Base-by-base conservation (phyloP, 2,888 invertebrate genomes). In the Cephus nigrinus region DNA sequence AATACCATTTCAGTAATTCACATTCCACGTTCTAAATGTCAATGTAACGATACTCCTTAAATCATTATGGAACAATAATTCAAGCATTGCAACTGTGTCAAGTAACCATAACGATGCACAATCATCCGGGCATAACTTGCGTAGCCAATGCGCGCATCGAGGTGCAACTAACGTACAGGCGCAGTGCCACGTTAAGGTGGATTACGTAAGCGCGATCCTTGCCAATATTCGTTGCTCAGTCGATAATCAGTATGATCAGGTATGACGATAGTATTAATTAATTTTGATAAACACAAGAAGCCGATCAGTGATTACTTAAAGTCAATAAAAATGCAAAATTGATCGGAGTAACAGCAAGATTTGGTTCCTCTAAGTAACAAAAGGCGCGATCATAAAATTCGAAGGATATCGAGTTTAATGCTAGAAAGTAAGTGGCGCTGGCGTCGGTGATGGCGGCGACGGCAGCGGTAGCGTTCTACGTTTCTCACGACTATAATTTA, bases 381-480 rank as follows among this genome's bases (percentile, higher is more conserved):
- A 23, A 23, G 23, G 55, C 34, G 23, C 23, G 9, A 55, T 23
- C 12, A 12, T 71, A 31, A 33, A 15, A 15, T 31, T 71, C 71
- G 71, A 71, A 71, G 71, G 71, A 71, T 71, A 71, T 71, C 71
- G 71, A 71, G 71, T 71, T 71, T 33, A 33, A 32, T 55, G 71
- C 31, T 71, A 71, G 71, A 71, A 71, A 71, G 32, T 71, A 71
- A 71, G 11, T 23, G 71, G 71, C 31, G 71, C 15, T 2, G 33
- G 31, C 33, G 12, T 71, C 5, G n/a, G 31, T 1, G 12, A 31
- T 12, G 31, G n/a, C 71, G 71, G 15, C 31, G 31, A 31, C 71
- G 71, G 11, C 12, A 9, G 71, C 71, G 71, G 31, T 33, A 33
- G 31, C 4, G 71, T 5, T 71, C 31, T 31, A 23, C 33, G 71